Evolutionary conservation across 2,888 invertebrate species (phyloP).

Genomic region (Hololepta plana): DNA sequence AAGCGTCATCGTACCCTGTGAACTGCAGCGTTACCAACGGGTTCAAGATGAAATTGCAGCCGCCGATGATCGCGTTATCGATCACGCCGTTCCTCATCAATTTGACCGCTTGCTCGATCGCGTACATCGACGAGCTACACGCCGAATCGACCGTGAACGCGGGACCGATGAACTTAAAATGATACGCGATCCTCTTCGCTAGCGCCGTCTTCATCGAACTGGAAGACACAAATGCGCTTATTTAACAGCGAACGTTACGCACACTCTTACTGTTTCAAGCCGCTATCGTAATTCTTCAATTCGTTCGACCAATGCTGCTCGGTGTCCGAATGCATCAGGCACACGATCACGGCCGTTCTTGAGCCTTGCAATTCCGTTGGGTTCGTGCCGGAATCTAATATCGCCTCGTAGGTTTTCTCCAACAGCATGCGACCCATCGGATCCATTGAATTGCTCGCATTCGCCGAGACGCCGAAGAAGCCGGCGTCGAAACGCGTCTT

Average conservation of each 20-base stretch:
- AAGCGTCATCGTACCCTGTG: slow-evolving; percentile 32
- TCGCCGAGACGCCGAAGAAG: slow-evolving; percentile 43
- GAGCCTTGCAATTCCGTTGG: slow-evolving; percentile 49
- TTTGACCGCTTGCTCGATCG: slow-evolving; percentile 50
- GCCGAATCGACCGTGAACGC: slow-evolving; percentile 82
- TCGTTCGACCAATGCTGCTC: slow-evolving; percentile 26
- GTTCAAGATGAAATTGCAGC: slow-evolving; percentile 63
- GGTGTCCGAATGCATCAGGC: slow-evolving; percentile 28
- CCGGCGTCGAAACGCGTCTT: slow-evolving; percentile 58
- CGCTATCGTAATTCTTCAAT: too few species aligned
- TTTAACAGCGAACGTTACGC: too few species aligned
- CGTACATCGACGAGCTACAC: slow-evolving; percentile 74
- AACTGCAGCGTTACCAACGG: slow-evolving; percentile 77
- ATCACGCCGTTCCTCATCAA: slow-evolving; percentile 60
- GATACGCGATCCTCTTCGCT: slow-evolving; percentile 74
- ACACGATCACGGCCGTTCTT: slow-evolving; percentile 54
- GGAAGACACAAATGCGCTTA: too few species aligned
- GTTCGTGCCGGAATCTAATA: slow-evolving; percentile 39
- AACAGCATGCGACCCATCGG: slow-evolving; percentile 36
- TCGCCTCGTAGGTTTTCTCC: slow-evolving; percentile 36
- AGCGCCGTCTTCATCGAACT: slow-evolving; percentile 62
- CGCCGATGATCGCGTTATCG: slow-evolving; percentile 75
- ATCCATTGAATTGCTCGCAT: slow-evolving; percentile 25
- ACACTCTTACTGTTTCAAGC: too few species aligned
- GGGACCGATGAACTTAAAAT: slow-evolving; percentile 72